Evolutionary conservation across 2,888 invertebrate species (phyloP), one percentile per base, ranked within the genome.

Genomic region (Thymelicus acteon): DNA sequence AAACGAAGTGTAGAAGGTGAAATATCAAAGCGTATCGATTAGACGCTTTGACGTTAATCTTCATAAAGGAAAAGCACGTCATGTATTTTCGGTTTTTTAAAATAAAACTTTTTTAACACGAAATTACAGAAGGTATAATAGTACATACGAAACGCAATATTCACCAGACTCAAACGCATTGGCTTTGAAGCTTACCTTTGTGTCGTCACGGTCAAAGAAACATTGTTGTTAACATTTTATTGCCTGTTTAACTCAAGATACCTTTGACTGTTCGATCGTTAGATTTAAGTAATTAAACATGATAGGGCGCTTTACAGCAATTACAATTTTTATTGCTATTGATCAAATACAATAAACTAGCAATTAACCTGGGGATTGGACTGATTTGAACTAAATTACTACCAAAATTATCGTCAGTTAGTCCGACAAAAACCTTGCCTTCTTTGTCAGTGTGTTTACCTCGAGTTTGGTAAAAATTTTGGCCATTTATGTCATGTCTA

Each of bases 221-320:
- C 68, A 69, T 69, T 69, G 68, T 63, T 62, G 68, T 69, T 69
- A 62, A 67, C 44, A 37, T 61, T 69, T 69, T 69, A 69, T 69
- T 48, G 68, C 57, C 68, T 69, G 68, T 62, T 60, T 60, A 62
- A 68, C n/a, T 48, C 68, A 13, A 68, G 47, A 47, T 62, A 48
- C 68, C 62, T 69, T 69, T 69, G 62, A 44, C 68, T 68, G 19
- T 19, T 54, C 62, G 57, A 69, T 62, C 62, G 68, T 62, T 57
- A 47, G 47, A 54, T 69, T 69, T 62, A 63, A 69, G 62, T 69
- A 69, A 69, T 69, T 62, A 69, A 69, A 63, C 62, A 62, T 19
- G 62, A 47, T 62, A 68, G 62, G 62, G 37, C 62, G 47, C 68
- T 62, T 61, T 7, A 63, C 68, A 39, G 62, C 62, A 62, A 63